phyloP scores from a whole-genome alignment of 2,797 vertebrate species.

The Serranus cabrilla region DNA sequence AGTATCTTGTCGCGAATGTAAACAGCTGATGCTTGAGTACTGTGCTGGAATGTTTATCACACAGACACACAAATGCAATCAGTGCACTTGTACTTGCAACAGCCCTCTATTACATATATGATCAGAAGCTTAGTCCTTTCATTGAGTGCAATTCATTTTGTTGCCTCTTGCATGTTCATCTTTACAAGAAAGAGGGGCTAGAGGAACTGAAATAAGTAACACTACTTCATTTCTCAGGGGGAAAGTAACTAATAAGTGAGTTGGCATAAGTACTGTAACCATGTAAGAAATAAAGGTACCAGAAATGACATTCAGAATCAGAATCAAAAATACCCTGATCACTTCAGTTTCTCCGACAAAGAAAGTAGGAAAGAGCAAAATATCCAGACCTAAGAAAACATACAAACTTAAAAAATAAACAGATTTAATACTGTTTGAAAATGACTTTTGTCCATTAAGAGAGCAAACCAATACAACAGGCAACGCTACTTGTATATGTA shows the following conservation, averaged over 20 bases:
- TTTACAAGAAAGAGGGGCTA: not conserved
- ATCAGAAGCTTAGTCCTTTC: not conserved
- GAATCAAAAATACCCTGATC: too few relatives aligned
- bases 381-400: too few relatives aligned
- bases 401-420: too few relatives aligned
- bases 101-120: slow-evolving; percentile 6
- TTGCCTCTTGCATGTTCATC: not conserved
- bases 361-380: too few relatives aligned
- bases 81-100: slow-evolving; percentile 36
- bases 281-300: too few relatives aligned
- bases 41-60: slow-evolving; percentile 77
- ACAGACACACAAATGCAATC: slow-evolving; percentile 65
- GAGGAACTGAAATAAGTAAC: not conserved
- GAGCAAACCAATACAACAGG: too few relatives aligned
- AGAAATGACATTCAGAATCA: too few relatives aligned
- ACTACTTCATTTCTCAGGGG: not conserved
- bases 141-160: not conserved
- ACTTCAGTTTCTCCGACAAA: too few relatives aligned
- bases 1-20: slow-evolving; percentile 82
- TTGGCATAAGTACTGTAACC: not conserved
- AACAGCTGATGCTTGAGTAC: slow-evolving; percentile 80
- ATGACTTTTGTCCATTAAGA: too few relatives aligned
- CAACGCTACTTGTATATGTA: too few relatives aligned
- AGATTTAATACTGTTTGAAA: too few relatives aligned
- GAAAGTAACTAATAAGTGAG: not conserved